Conservation (phyloP, 1,140 invertebrate genomes). For the Macrosteles quadrilineatus region DNA sequence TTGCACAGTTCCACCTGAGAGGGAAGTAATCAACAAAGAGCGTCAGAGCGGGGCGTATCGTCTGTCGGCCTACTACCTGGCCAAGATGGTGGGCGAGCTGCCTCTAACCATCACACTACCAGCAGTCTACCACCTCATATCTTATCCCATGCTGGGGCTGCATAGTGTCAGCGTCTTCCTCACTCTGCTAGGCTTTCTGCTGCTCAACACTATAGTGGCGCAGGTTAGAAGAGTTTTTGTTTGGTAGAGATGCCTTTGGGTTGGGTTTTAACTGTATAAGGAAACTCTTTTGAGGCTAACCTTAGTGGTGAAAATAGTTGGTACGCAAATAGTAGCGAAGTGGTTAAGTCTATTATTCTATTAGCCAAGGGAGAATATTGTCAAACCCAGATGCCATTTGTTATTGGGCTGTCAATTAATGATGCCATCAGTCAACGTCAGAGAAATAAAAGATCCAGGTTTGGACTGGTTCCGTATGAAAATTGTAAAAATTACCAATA, state of each 20-base stretch:
- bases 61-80: constrained; percentile 81
- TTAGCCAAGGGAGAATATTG: no score
- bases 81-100: constrained; percentile 83
- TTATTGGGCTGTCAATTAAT: no score
- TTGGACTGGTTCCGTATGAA: no score
- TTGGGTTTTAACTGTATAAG: constrained; percentile 11
- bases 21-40: constrained; percentile 84
- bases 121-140: constrained; percentile 76
- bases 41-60: constrained; percentile 78
- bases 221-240: no score
- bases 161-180: constrained; percentile 66
- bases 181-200: constrained; percentile 69
- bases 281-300: neutral
- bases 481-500: no score
- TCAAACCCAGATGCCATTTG: no score
- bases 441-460: no score
- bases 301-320: no score
- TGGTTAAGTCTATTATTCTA: no score
- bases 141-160: constrained; percentile 75
- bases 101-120: constrained; percentile 76
- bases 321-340: no score
- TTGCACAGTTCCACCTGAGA: constrained; percentile 79
- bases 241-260: constrained; percentile 1
- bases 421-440: no score
- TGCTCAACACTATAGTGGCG: constrained; percentile 76